phyloP scores from a whole-genome alignment of 2,113 vertebrate species.

The Sebastes fasciatus region DNA sequence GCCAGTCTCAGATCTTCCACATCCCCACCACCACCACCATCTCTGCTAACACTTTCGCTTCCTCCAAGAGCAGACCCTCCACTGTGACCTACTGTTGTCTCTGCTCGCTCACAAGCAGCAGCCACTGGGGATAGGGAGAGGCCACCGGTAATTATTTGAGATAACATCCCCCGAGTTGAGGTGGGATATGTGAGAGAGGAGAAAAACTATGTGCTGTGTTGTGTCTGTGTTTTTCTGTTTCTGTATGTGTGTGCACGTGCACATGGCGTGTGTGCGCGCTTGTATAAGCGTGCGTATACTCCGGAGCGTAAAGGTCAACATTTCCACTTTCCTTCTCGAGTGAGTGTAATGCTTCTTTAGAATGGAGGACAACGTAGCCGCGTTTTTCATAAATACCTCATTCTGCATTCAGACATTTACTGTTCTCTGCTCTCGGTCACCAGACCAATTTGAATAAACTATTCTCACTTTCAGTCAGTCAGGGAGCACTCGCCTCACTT shows the following conservation, averaged over 20 bases:
- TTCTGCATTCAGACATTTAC: slow-evolving; percentile 92
- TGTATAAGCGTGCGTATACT: slow-evolving; percentile 49
- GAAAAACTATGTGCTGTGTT: slow-evolving; percentile 73
- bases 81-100: slow-evolving; percentile 80
- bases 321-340: slow-evolving; percentile 89
- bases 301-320: slow-evolving; percentile 94
- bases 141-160: slow-evolving; percentile 98
- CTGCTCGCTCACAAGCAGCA: slow-evolving; percentile 85
- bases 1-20: slow-evolving; percentile 92
- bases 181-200: slow-evolving; percentile 82
- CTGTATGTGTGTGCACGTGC: slow-evolving; percentile 49
- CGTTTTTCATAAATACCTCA: slow-evolving; percentile 88
- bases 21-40: slow-evolving; percentile 72
- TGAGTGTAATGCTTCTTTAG: slow-evolving; percentile 90
- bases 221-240: slow-evolving; percentile 40
- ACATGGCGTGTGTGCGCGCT: slow-evolving; percentile 1
- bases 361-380: slow-evolving; percentile 89
- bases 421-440: slow-evolving; percentile 83
- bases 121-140: slow-evolving; percentile 93
- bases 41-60: slow-evolving; percentile 65
- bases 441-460: slow-evolving; percentile 89
- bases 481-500: slow-evolving; percentile 86
- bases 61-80: slow-evolving; percentile 70
- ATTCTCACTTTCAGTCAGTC: slow-evolving; percentile 85
- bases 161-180: slow-evolving; percentile 92